phyloP scores from a whole-genome alignment of 1,140 invertebrate genomes.

The Lethrus apterus region DNA sequence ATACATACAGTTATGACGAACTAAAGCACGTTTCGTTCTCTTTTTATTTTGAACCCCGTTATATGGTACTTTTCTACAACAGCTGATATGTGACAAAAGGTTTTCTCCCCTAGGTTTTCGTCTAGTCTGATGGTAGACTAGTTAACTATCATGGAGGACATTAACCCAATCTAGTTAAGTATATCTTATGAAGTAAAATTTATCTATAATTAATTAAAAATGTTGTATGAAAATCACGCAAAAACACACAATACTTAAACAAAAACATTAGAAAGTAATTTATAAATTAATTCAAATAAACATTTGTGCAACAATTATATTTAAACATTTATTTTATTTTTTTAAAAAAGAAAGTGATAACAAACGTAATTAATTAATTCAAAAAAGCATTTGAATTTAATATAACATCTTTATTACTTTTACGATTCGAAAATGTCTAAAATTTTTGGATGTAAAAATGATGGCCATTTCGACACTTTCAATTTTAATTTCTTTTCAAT shows the following conservation, averaged over 20 bases:
- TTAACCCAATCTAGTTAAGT: constrained; percentile 6
- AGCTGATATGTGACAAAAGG: constrained; percentile 13
- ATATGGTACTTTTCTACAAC: background rate
- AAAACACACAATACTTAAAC: background rate
- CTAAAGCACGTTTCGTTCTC: constrained; percentile 4
- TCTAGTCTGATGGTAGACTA: constrained; percentile 6
- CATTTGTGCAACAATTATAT: background rate
- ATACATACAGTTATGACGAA: constrained; percentile 7
- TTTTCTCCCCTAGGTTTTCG: constrained; percentile 9
- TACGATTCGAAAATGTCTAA: too few species aligned
- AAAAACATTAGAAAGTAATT: background rate
- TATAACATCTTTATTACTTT: too few species aligned
- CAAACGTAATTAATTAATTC: too few species aligned
- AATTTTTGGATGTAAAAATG: too few species aligned
- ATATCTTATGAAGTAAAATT: background rate
- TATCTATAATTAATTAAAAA: background rate
- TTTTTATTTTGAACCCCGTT: background rate
- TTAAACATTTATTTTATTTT: too few species aligned
- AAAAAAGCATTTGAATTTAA: too few species aligned
- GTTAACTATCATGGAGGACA: constrained; percentile 12
- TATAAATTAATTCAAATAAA: background rate
- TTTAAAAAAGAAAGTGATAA: too few species aligned
- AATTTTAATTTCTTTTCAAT: too few species aligned
- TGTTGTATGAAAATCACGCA: background rate
- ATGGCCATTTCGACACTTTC: too few species aligned